Percentiles rank a stretch among this genome's conserved stretches.
Conservation (phyloP, 1,140 invertebrate genomes). For the Trichonephila inaurata region DNA sequence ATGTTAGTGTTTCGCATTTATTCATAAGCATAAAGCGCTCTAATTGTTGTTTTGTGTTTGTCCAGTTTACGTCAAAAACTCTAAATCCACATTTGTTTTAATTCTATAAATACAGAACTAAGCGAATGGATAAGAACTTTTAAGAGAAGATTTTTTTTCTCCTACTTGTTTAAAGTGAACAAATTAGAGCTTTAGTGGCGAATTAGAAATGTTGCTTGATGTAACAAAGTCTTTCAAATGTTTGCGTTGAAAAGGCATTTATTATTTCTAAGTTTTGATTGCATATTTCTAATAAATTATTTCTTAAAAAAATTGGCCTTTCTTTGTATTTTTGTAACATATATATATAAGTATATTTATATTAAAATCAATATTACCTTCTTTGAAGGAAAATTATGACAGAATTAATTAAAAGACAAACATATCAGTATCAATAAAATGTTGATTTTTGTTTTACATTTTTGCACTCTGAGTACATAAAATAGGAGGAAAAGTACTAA, state of each 20-base stretch:
- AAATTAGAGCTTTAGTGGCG: background rate
- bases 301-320: background rate
- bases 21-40: background rate
- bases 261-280: background rate
- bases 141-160: background rate
- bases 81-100: too few relatives aligned
- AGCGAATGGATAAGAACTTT: background rate
- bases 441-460: too few relatives aligned
- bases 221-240: background rate
- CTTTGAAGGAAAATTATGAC: too few relatives aligned
- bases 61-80: background rate
- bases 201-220: background rate
- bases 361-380: too few relatives aligned
- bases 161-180: background rate
- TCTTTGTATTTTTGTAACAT: background rate
- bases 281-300: slow-evolving; percentile 17
- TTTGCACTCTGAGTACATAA: too few relatives aligned
- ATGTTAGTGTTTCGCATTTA: background rate
- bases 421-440: too few relatives aligned
- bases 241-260: too few relatives aligned
- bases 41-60: background rate
- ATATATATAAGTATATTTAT: too few relatives aligned
- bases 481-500: too few relatives aligned
- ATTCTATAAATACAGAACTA: too few relatives aligned
- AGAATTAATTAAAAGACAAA: too few relatives aligned